phyloP scores from a whole-genome alignment of 2,113 vertebrate genomes.

The Mormyrus iriodes region DNA sequence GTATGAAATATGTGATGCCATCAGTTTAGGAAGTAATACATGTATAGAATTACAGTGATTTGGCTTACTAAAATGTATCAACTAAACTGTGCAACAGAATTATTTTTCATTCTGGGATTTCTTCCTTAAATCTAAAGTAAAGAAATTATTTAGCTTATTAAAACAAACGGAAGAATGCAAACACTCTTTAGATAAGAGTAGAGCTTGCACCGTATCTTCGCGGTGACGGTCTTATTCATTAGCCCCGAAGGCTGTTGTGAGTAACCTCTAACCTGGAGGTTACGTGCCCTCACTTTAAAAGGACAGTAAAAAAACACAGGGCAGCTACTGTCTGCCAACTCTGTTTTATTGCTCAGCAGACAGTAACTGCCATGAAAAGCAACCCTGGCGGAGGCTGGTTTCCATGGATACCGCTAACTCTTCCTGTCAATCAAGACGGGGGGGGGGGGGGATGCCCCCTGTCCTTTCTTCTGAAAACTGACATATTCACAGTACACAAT shows the following conservation, averaged over 20 bases:
- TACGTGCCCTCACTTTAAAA: slow-evolving; percentile 17
- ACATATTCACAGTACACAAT: not conserved
- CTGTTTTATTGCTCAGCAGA: slow-evolving; percentile 35
- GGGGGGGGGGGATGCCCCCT: not conserved
- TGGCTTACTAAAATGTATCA: not conserved
- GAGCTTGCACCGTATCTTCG: not conserved
- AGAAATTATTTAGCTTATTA: not conserved
- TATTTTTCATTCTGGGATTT: not conserved
- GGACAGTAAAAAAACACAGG: slow-evolving; percentile 23
- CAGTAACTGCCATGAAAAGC: slow-evolving; percentile 33
- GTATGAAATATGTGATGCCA: not conserved
- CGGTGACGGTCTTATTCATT: not conserved
- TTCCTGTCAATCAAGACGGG: slow-evolving; percentile 15
- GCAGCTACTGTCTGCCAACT: slow-evolving; percentile 23
- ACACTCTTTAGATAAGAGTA: not conserved
- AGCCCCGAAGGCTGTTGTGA: not conserved
- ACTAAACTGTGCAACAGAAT: not conserved
- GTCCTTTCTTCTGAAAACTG: not conserved
- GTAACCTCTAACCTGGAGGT: slow-evolving; percentile 23
- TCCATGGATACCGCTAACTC: slow-evolving; percentile 44
- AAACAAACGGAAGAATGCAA: not conserved
- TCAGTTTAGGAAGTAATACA: not conserved
- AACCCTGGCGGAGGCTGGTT: slow-evolving; percentile 30
- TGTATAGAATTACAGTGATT: not conserved
- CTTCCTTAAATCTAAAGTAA: not conserved